Evolutionary conservation across 1,140 invertebrate species (phyloP), one percentile per base, ranked within the genome.

Genomic region (Caenorhabditis remanei): DNA sequence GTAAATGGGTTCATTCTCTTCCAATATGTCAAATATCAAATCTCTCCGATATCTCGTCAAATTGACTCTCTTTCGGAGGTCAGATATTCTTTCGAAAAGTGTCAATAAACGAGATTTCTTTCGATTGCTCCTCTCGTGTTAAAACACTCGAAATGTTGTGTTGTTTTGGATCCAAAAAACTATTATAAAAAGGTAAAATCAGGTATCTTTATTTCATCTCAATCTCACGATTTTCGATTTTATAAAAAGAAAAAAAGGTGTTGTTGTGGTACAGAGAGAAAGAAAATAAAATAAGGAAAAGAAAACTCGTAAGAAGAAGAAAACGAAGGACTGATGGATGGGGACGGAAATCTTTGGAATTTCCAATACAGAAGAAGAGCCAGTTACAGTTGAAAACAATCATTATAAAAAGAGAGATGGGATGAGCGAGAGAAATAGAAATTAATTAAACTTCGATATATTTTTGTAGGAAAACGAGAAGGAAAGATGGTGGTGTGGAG

Each of bases 281-380:
- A 16, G 13, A 14, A 24, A 84, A 16, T 14, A 41, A 16, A 21
- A 84, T n/a, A 58, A 19, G 46, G 32, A 48, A 21, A 48, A 48
- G 82, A 21, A 24, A 84, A 63, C 53, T 84, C 53, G 53, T 84
- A 84, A 61, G 19, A 58, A 63, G 58, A 16, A 63, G 83, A 84
- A 50, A 63, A 84, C 53, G 55, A 63, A 84, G 83, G 58, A 63
- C 58, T 50, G 58, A 14, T 41, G 53, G 83, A 9, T 58, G 32
- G 14, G 58, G 14, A 14, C 58, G 43, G n/a, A 53, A 55, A 32
- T 40, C 14, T 71, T 40, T 16, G 46, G 46, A 48, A 48, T 16
- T 71, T 41, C 16, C 5, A 40, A 48, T n/a, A 48, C 16, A 48
- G 19, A 14, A 55, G 13, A 24, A 41, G 21, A 48, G 24, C 46